Base-by-base conservation (phyloP, 2,888 invertebrate species). In the Pandemis cinnamomeana region DNA sequence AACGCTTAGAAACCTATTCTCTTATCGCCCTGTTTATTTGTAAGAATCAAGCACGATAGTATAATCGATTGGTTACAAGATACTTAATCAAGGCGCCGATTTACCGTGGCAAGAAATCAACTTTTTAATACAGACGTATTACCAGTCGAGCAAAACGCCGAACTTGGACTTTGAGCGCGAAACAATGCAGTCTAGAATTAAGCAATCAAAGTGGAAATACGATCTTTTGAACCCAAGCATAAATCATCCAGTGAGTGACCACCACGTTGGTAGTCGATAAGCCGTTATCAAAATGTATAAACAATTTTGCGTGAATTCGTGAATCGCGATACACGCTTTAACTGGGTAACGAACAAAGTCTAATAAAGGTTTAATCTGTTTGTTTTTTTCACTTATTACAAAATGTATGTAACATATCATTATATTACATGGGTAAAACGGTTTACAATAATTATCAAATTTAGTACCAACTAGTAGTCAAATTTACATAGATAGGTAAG, bases 251-350 rank as follows among this genome's bases (percentile, higher is more conserved):
- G 27, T 64, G 7, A 13, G 64, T 48, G 13, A 64, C 46, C 48
- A 64, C 48, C 64, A 48, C 48, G 36, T 64, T 36, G 48, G 10
- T 63, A n/a, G 61, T 41, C 36, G 64, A 64, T 64, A 64, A 61
- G n/a, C n/a, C 36, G n/a, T 41, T 61, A 61, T 61, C 61, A 41
- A n/a, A 61, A 41, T n/a, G 61, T 61, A n/a, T 61, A 61, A 41
- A 41, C 61, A 61, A 61, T 61, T 61, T 41, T 41, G n/a, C 7
- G 41, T 41, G 7, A 13, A 36, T 61, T 41, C 11, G 36, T 60
- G 36, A 60, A 60, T n/a, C 8, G 53, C 53, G 48, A 15, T 15
- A 13, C 48, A 13, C 48, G 11, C 6, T 6, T 53, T n/a, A 3
- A 48, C 13, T 44, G 2, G 4, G 1, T 36, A 36, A 36, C 27